Base-by-base conservation (phyloP, 1,140 invertebrate genomes). In the Drosophila pachea region DNA sequence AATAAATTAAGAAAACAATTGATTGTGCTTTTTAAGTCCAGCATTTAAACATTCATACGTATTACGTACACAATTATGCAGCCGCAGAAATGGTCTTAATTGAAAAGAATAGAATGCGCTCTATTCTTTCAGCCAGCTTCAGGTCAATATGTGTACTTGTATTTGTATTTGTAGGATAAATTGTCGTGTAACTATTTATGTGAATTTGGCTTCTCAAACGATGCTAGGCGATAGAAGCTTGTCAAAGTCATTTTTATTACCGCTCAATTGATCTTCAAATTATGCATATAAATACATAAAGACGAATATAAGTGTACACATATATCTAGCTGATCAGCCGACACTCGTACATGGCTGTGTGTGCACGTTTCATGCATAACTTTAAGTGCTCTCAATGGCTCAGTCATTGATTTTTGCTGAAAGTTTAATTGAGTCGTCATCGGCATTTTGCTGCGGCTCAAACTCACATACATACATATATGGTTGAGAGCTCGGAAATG, bases 101-200 rank as follows among this genome's bases (percentile, higher is more conserved):
- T 76, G 56, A 47, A 53, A 11, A 35, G 43, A 65, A 78, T 22
- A 22, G 22, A 22, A 22, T 3, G 70, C 67, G 69, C 54, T 32
- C 22, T 53, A 22, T 40, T 43, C 43, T 50, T 42, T 55, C 53
- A 65, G 35, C 29, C 43, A 45, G 60, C 32, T 16, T 8, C 40
- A 40, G 32, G 49, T 54, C 36, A 55, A 31, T 22, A 36, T 52
- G 9, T 33, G 32, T 14, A 35, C 11, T 32, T 8, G 61, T 53
- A 73, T 81, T 53, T 73, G 81, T 76, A 79, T 81, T 79, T 73
- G 73, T 76, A 81, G 50, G 68, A 68, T 62, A 59, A 79, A 81
- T 73, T 45, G 55, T 63, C 60, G 60, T 73, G 66, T 73, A 60
- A 65, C 64, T 76, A 59, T 73, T 79, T 76, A 73, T 81, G 77